Evolutionary conservation across 2,113 vertebrate species (phyloP).

Genomic region (Chaetodon trifascialis): DNA sequence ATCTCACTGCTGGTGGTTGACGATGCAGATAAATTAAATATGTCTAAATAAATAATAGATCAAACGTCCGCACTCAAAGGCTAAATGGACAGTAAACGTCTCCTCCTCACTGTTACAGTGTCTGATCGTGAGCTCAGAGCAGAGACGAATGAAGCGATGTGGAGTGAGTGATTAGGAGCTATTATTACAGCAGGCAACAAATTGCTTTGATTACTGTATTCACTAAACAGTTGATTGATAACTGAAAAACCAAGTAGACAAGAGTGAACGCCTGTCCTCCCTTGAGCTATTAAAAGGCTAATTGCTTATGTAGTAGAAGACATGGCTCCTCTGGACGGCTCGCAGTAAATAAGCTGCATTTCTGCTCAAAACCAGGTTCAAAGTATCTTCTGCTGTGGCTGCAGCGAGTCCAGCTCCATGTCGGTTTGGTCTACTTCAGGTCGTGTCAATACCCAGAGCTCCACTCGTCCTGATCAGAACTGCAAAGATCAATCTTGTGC

Average conservation of each 20-base stretch:
- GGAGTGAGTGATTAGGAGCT: conserved; percentile 7
- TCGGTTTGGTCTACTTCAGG: no score
- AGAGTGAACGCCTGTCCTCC: not conserved
- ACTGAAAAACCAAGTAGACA: not conserved
- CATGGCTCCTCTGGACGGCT: not conserved
- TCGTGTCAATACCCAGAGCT: not conserved
- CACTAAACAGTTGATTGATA: not conserved
- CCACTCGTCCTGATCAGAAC: conserved; percentile 3
- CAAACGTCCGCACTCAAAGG: not conserved
- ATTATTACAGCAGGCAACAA: conserved; percentile 7
- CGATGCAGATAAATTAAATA: conserved; percentile 19
- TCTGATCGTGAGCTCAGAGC: not conserved
- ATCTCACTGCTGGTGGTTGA: not conserved
- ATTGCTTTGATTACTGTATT: conserved; percentile 9
- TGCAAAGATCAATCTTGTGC: conserved; percentile 2
- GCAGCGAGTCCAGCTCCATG: no score
- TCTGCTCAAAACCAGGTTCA: not conserved
- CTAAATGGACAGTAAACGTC: not conserved
- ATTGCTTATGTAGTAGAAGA: not conserved
- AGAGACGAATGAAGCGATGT: not conserved
- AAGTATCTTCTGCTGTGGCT: no score
- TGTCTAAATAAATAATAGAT: conserved; percentile 25
- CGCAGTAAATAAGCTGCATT: not conserved
- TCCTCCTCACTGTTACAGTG: not conserved
- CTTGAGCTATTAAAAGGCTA: not conserved